phyloP scores from a whole-genome alignment of 2,797 vertebrate species.

The Philypnodon macrostomus region DNA sequence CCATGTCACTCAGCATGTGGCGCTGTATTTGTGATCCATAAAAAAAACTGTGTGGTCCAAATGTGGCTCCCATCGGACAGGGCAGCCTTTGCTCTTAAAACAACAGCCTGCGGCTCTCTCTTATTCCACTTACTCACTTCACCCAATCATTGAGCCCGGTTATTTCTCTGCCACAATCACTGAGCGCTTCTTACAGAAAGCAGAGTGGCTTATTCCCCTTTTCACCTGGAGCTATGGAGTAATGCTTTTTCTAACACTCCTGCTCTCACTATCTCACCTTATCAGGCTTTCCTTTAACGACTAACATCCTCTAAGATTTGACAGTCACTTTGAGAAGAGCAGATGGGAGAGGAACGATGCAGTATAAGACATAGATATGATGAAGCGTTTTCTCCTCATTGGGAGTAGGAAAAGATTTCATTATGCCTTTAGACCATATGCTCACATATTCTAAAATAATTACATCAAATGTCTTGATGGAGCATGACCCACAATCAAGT shows the following conservation, averaged over 20 bases:
- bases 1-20: slow-evolving; percentile 17
- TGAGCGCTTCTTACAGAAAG: slow-evolving; percentile 36
- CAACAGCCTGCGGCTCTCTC: slow-evolving; percentile 42
- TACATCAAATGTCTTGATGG: slow-evolving; percentile 9
- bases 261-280: slow-evolving; percentile 21
- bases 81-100: slow-evolving; percentile 33
- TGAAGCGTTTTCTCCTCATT: slow-evolving; percentile 12
- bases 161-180: slow-evolving; percentile 32
- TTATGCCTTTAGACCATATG: slow-evolving; percentile 30
- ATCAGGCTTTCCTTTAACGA: slow-evolving; percentile 10
- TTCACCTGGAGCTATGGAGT: slow-evolving; percentile 16
- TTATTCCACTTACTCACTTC: slow-evolving; percentile 46
- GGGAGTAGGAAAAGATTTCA: slow-evolving; percentile 6
- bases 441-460: slow-evolving; percentile 21
- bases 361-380: slow-evolving; percentile 21
- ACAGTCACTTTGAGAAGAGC: slow-evolving; percentile 4
- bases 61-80: slow-evolving; percentile 28
- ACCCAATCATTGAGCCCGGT: slow-evolving; percentile 28
- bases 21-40: slow-evolving; percentile 32
- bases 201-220: slow-evolving; percentile 16
- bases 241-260: slow-evolving; percentile 23
- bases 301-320: slow-evolving; percentile 13
- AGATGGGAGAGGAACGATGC: slow-evolving; percentile 24
- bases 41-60: slow-evolving; percentile 15
- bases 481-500: slow-evolving; percentile 11